phyloP scores from a whole-genome alignment of 2,888 invertebrate species.

The Cremastinae sp. region DNA sequence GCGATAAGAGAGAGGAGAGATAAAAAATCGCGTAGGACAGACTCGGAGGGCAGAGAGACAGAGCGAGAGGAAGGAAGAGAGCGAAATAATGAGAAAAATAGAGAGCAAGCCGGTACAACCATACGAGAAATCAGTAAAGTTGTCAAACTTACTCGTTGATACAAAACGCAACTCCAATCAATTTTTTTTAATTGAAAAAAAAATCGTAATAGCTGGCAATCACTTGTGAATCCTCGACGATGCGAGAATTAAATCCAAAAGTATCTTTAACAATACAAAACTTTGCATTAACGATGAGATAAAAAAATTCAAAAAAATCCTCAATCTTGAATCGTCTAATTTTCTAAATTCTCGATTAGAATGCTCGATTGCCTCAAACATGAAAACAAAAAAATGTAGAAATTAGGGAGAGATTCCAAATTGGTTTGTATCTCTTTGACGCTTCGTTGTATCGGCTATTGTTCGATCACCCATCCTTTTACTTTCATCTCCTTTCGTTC shows the following conservation, averaged over 20 bases:
- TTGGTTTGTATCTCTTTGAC: constrained; percentile 61
- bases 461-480: constrained; percentile 49
- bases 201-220: constrained; percentile 78
- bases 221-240: constrained; percentile 55
- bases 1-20: not conserved
- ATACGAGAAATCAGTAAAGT: constrained; percentile 65
- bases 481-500: constrained; percentile 18
- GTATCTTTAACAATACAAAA: constrained; percentile 23
- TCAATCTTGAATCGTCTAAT: constrained; percentile 3
- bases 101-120: constrained; percentile 80
- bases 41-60: constrained; percentile 13
- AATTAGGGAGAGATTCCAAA: no score
- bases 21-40: constrained; percentile 12
- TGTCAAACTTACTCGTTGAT: constrained; percentile 58
- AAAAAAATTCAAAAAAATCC: constrained; percentile 7
- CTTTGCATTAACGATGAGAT: constrained; percentile 5
- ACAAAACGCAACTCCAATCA: constrained; percentile 79
- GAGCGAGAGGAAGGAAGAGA: constrained; percentile 13
- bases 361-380: constrained; percentile 46
- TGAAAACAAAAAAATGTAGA: constrained; percentile 13
- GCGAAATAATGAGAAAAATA: not conserved
- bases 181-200: constrained; percentile 60
- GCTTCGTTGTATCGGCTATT: constrained; percentile 78
- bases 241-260: constrained; percentile 30
- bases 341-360: constrained; percentile 1